Percentiles rank a stretch among this genome's conserved stretches.
Conservation (phyloP, 2,888 invertebrate genomes). For the Iselma pallidipennis region DNA sequence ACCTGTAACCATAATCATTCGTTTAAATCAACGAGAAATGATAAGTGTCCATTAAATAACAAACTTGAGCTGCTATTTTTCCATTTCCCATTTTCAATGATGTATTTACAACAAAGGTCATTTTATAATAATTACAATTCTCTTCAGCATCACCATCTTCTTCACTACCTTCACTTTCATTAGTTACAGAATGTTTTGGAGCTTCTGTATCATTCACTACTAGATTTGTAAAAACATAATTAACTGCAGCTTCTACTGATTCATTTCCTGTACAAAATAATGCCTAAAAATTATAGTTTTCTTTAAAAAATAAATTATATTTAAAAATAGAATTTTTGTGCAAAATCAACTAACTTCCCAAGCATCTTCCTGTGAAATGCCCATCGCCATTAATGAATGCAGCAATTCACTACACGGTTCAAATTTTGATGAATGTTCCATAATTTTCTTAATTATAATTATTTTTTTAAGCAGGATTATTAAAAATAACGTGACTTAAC, state of each 20-base stretch:
- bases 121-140: conserved; percentile 57
- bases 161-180: conserved; percentile 32
- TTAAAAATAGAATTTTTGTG: not conserved
- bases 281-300: conserved; percentile 48
- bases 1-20: conserved; percentile 44
- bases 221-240: conserved; percentile 60
- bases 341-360: conserved; percentile 47
- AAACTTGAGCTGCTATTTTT: conserved; percentile 62
- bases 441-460: not conserved
- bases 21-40: not conserved
- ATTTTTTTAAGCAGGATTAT: not conserved
- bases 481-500: conserved; percentile 1
- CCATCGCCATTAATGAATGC: conserved; percentile 54
- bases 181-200: conserved; percentile 10
- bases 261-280: conserved; percentile 61
- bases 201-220: conserved; percentile 34
- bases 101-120: conserved; percentile 67
- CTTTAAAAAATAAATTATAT: not conserved
- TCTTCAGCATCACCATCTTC: conserved; percentile 45
- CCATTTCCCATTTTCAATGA: conserved; percentile 66
- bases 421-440: conserved; percentile 5
- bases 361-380: conserved; percentile 54
- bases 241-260: conserved; percentile 60
- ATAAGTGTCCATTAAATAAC: not conserved
- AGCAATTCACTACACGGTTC: conserved; percentile 54